Conservation (phyloP, 2,113 vertebrate species). For the Tetraodon nigroviridis region DNA sequence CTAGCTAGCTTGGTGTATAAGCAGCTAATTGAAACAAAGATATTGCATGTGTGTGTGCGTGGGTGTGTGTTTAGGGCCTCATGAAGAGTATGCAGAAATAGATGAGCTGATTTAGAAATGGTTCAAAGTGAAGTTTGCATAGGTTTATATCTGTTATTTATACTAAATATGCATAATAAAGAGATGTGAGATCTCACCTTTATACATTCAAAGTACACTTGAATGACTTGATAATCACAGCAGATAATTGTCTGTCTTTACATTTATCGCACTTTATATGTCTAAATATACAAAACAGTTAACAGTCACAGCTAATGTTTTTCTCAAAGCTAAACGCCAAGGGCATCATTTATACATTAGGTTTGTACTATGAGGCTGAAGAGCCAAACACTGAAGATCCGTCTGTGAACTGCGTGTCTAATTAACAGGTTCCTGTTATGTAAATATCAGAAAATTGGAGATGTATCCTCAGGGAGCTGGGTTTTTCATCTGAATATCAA, state of each 20-base stretch:
- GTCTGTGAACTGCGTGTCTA: slow-evolving; percentile 10
- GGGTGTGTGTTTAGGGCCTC: neutral
- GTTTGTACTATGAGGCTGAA: slow-evolving; percentile 9
- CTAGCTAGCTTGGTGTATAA: slow-evolving; percentile 40
- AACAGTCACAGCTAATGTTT: neutral
- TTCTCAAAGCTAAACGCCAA: slow-evolving; percentile 21
- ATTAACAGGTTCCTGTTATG: slow-evolving; percentile 17
- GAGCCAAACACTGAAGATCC: slow-evolving; percentile 6
- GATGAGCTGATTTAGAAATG: no score
- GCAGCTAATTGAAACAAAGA: slow-evolving; percentile 22
- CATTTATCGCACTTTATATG: no score
- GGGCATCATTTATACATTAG: slow-evolving; percentile 3
- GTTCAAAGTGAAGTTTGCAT: neutral
- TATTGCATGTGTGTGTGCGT: neutral
- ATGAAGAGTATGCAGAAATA: neutral
- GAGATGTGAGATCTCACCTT: no score
- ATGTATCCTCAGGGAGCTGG: no score
- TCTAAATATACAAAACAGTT: neutral
- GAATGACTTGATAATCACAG: neutral
- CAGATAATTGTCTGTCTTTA: no score
- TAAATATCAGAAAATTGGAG: slow-evolving; percentile 2
- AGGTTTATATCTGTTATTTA: neutral
- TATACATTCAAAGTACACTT: no score
- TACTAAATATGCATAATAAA: no score
- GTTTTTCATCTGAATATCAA: slow-evolving; percentile 2